These are phyloP conservation scores for Cyclophora albipunctata DNA, from an alignment of 2,888 invertebrate genomes.

Conservation along the genomic window DNA sequence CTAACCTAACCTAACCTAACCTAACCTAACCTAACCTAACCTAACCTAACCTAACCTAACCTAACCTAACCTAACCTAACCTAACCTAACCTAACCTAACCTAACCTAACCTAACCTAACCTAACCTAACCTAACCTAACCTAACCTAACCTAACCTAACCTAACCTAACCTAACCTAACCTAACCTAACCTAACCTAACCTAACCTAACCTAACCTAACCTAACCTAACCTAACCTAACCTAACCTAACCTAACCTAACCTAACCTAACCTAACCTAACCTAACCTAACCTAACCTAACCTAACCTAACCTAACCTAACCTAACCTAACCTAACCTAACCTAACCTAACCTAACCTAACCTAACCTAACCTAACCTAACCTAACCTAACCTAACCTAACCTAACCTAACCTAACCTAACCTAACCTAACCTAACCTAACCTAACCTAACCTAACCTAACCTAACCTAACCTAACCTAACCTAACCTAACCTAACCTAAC, in stretches of 20 bases:
- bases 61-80: conserved; percentile 4
- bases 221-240: conserved; percentile 2
- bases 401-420: conserved; percentile 2
- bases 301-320: conserved; percentile 2
- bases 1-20: conserved; percentile 6
- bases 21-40: conserved; percentile 7
- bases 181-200: conserved; percentile 2
- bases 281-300: conserved; percentile 2
- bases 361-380: conserved; percentile 2
- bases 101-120: conserved; percentile 2
- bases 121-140: conserved; percentile 2
- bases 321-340: conserved; percentile 2
- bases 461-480: conserved; percentile 19
- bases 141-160: conserved; percentile 2
- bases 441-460: conserved; percentile 2
- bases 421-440: conserved; percentile 2
- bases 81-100: conserved; percentile 2
- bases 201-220: conserved; percentile 2
- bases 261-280: conserved; percentile 2
- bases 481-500: conserved; percentile 34
- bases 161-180: conserved; percentile 2
- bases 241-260: conserved; percentile 2
- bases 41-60: conserved; percentile 7
- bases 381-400: conserved; percentile 2
- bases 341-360: conserved; percentile 2